Base-by-base conservation (phyloP, 1,140 invertebrate genomes). In the Drosophila parabipectinata region DNA sequence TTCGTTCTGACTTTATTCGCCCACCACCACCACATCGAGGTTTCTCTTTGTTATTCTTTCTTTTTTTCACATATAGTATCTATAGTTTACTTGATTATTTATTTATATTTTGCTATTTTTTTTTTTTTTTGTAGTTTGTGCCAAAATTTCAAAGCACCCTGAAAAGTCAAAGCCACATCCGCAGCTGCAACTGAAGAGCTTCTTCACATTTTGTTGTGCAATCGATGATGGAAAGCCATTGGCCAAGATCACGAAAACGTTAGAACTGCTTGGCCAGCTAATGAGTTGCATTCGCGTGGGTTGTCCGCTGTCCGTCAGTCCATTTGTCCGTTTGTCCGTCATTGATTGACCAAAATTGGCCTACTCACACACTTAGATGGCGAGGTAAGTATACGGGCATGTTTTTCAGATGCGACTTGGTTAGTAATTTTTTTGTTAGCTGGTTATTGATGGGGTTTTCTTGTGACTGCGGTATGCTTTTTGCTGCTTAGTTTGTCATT, bases 341-440 rank as follows among this genome's bases (percentile, higher is more conserved):
- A 85, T 87, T 85, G 82, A 85, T 85, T 87, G 83, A 87, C 82
- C 83, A 85, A 85, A 85, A 85, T 87, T 81, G 79, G 83, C 77
- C 51, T 61, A 59, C 69, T 54, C 62, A 74, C 54, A 64, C 58
- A 68, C n/a, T 32, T 34, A 12, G 51, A 12, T 15, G 14, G 9
- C 18, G 5, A 10, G 44, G 30, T 53, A 53, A 39, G 18, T 51
- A 32, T 37, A 24, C 54, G 53, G 26, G 37, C 39, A 45, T 7
- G 6, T 50, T 48, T 54, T 44, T 56, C 52, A 4, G 59, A 54
- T 66, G 64, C 60, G 51, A 30, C 61, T 64, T 59, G 60, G 72
- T 75, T 75, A 76, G 73, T 76, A 68, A 76, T 68, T 76, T 76
- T 37, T 73, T 68, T 76, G 53, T 51, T 76, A 45, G 56, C 63